These are phyloP conservation scores for Microplitis demolitor DNA, from an alignment of 1,140 invertebrate species.

Conservation along the genomic window DNA sequence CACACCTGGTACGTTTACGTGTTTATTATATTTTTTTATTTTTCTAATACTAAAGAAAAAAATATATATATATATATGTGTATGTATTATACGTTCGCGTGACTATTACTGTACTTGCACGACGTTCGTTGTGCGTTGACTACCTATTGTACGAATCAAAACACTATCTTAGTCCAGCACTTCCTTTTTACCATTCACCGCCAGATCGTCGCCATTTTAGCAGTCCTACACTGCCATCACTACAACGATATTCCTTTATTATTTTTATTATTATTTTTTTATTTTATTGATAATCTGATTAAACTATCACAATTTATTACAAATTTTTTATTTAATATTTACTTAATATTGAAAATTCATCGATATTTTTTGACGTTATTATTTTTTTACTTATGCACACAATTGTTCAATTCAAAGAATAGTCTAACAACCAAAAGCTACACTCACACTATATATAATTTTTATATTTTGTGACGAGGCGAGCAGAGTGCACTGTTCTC, in stretches of 20 bases:
- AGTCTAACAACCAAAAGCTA: constrained; percentile 1
- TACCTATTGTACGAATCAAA: constrained; percentile 37
- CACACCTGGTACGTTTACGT: not conserved
- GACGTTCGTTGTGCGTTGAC: not conserved
- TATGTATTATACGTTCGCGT: no score
- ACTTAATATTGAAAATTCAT: not conserved
- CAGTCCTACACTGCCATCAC: constrained; percentile 22
- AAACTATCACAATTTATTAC: not conserved
- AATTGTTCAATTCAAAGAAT: not conserved
- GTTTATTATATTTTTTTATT: not conserved
- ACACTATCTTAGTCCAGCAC: constrained; percentile 39
- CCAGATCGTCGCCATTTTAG: constrained; percentile 58
- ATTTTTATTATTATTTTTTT: not conserved
- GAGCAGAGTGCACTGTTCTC: constrained; percentile 6
- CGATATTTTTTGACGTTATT: not conserved
- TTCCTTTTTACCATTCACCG: constrained; percentile 42
- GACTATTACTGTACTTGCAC: no score
- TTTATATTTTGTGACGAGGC: not conserved
- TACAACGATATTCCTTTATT: constrained; percentile 24
- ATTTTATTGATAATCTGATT: not conserved
- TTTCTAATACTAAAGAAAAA: no score
- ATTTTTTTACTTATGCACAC: no score
- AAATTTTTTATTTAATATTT: not conserved
- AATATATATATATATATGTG: no score
- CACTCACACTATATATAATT: not conserved